phyloP scores from a whole-genome alignment of 2,797 vertebrate genomes.

The Aplochiton taeniatus region DNA sequence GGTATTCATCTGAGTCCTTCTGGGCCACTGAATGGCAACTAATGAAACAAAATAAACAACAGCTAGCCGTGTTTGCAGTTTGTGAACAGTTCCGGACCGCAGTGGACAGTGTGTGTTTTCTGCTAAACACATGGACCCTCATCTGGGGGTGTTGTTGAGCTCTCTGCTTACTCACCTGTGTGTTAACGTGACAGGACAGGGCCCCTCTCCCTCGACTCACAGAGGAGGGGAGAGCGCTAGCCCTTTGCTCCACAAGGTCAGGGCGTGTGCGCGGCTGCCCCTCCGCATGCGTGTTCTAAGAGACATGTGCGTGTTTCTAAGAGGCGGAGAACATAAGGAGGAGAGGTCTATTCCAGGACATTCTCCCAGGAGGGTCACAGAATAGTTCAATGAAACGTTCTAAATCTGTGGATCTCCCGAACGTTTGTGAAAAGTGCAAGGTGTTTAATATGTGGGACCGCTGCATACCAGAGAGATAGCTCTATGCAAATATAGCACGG shows the following conservation, averaged over 20 bases:
- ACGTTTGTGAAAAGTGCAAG: conserved; percentile 6
- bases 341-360: too few relatives aligned
- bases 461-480: conserved; percentile 41
- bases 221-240: conserved; percentile 5
- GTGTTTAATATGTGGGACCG: conserved; percentile 11
- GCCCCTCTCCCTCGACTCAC: conserved; percentile 10
- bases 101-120: neutral
- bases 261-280: conserved; percentile 15
- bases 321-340: conserved; percentile 10
- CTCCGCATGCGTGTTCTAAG: conserved; percentile 17
- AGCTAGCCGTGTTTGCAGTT: too few relatives aligned
- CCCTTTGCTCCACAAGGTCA: conserved; percentile 33
- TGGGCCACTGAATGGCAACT: too few relatives aligned
- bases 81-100: too few relatives aligned
- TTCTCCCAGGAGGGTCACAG: neutral
- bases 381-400: conserved; percentile 15
- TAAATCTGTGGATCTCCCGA: conserved; percentile 21
- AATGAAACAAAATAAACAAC: too few relatives aligned
- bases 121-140: neutral
- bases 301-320: conserved; percentile 24
- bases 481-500: conserved; percentile 38
- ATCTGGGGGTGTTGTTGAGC: conserved; percentile 4
- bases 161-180: conserved; percentile 49
- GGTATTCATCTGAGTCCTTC: too few relatives aligned
- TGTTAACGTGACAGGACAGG: conserved; percentile 20